Evolutionary conservation across 2,888 invertebrate genomes (phyloP), one percentile per base, ranked within the genome.

Genomic region (Anaspis maculata): DNA sequence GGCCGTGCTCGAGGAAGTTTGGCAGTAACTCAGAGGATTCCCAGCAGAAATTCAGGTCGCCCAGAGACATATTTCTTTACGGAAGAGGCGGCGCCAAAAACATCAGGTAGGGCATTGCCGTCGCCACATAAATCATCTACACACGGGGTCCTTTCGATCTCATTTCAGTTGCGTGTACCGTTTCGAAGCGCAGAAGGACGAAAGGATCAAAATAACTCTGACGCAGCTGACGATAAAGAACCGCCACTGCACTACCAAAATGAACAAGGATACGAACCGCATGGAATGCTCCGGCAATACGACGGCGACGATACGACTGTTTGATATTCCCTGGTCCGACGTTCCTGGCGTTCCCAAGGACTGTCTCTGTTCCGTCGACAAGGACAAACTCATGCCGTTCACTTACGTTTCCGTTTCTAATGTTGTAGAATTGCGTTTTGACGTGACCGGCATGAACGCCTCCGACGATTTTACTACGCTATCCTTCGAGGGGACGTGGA

Each of bases 391-490:
- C 23, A 61, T 79, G 37, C 81, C 81, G 9, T 83, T 84, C 57
- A 83, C 82, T 46, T 83, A 85, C 58, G 77, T 79, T 21, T 88
- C 88, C 6, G 75, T 79, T 9, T 76, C 83, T 30, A 77, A 79
- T 45, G 76, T 84, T 19, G 78, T 87, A 9, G 88, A 89, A 59
- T 70, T 91, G 21, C 79, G 82, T 52, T 89, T 91, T 55, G 79
- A 81, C 45, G 83, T 89, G 10, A 73, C 76, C 34, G 79, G 82
- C 49, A 89, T 94, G 92, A 77, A 83, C 41, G 78, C 88, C 1
- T 69, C 83, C 11, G 88, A 91, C 55, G 87, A 92, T 69, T 88
- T 87, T 59, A 77, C 85, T 37, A 80, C 82, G 27, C 74, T 90
- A 46, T 83, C 81, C 56, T 87, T 91, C 62, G 87, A 89, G 61